Conservation (phyloP, 2,113 vertebrate genomes). For the Galemys pyrenaicus region DNA sequence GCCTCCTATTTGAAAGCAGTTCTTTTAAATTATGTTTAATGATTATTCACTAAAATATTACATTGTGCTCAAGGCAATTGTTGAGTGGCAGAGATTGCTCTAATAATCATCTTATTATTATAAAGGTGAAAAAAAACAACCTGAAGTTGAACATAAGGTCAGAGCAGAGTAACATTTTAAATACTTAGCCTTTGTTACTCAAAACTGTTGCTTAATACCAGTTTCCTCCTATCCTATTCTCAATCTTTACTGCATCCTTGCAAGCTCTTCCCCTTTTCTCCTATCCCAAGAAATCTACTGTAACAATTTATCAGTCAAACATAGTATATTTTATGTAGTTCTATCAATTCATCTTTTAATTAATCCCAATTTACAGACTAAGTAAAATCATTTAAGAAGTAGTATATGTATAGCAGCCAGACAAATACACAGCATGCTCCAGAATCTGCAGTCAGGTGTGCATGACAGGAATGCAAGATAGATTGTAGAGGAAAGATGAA, state of each 20-base stretch:
- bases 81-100: conserved; percentile 37
- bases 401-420: background rate
- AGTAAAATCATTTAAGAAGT: conserved; percentile 45
- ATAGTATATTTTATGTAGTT: conserved; percentile 48
- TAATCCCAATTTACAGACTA: conserved; percentile 83
- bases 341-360: conserved; percentile 86
- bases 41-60: conserved; percentile 60
- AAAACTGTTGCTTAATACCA: background rate
- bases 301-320: conserved; percentile 64
- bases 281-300: conserved; percentile 62
- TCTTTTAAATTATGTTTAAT: conserved; percentile 60
- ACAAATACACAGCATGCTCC: background rate
- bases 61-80: conserved; percentile 18
- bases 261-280: background rate
- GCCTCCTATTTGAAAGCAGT: conserved; percentile 58
- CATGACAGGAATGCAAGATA: background rate
- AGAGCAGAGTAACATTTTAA: background rate
- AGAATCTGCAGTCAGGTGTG: background rate
- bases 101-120: background rate
- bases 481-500: background rate
- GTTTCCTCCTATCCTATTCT: background rate
- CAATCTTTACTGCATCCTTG: background rate
- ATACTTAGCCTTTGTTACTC: conserved; percentile 34
- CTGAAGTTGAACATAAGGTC: background rate
- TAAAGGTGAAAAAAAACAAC: conserved; percentile 22